Evolutionary conservation across 2,797 vertebrate species (phyloP), one percentile per base, ranked within the genome.

Genomic region (Percopsis omiscomaycus): DNA sequence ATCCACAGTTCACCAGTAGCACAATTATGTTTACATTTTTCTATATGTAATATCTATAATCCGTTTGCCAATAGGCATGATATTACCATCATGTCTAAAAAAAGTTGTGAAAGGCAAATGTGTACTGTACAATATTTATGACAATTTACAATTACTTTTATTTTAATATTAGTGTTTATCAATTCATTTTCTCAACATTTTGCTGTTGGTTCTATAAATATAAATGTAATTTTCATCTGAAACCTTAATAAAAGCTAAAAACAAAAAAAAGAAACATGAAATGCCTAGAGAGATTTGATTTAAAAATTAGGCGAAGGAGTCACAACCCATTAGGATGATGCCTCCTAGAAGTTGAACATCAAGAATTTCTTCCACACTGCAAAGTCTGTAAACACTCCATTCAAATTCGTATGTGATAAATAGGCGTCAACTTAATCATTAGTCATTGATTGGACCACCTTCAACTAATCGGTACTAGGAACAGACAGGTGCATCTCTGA

Each of bases 161-260:
- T 59, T 4, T 0, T 2, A 10, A 22, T 57, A 22, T 15, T 8
- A 12, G 32, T 60, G 66, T 71, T 49, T 57, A 56, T 61, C 10
- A 59, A 63, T 3, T 5, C 12, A 46, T 69, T 29, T 44, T 51
- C 8, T 55, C 54, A 14, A 55, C 63, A 12, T 57, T 55, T 70
- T 46, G 49, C 44, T 58, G 51, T 81, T 66, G 67, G 64, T 71
- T 73, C 70, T n/a, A 74, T 42, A 73, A 48, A 66, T 66, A 50
- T 68, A 68, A 56, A 58, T 82, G 64, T 22, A 80, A 71, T 74
- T 69, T 80, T 74, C 12, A 73, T 71, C 3, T 78, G 68, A 81
- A 79, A 73, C 75, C 85, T 44, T 16, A 90, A 87, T 86, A 86
- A 89, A 88, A 74, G 32, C 49, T 0, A 54, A 55, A 67, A 73